Conservation (phyloP, 2,797 vertebrate species). For the Bradypodion ventrale region DNA sequence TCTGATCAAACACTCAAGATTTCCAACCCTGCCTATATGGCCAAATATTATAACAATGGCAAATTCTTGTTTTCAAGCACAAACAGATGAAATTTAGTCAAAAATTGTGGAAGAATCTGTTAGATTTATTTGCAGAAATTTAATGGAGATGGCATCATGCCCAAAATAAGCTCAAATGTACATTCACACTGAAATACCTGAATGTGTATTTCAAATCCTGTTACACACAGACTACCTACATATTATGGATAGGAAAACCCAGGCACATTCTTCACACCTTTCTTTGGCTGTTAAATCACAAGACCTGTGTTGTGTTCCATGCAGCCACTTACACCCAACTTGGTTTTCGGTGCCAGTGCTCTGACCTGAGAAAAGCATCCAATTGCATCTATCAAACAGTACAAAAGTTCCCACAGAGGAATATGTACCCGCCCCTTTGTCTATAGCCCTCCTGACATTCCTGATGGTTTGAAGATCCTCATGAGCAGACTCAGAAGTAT, state of each 20-base stretch:
- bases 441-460: neutral
- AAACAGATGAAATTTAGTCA: too few species aligned
- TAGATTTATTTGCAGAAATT: conserved; percentile 1
- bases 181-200: neutral
- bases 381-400: neutral
- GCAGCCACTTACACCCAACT: neutral
- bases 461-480: too few species aligned
- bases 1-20: conserved; percentile 7
- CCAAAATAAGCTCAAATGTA: neutral
- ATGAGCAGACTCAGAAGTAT: neutral
- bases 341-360: neutral
- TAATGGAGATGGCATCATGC: neutral
- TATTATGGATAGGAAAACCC: neutral
- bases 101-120: neutral
- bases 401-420: neutral
- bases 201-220: neutral
- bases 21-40: too few species aligned
- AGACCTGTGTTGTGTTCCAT: neutral
- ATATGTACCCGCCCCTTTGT: neutral
- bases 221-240: neutral
- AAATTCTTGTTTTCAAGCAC: neutral
- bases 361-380: neutral
- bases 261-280: too few species aligned
- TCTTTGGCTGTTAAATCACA: too few species aligned
- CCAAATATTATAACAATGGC: neutral